Evolutionary conservation across 2,797 vertebrate genomes (phyloP).

Genomic region (Psittacula echo): DNA sequence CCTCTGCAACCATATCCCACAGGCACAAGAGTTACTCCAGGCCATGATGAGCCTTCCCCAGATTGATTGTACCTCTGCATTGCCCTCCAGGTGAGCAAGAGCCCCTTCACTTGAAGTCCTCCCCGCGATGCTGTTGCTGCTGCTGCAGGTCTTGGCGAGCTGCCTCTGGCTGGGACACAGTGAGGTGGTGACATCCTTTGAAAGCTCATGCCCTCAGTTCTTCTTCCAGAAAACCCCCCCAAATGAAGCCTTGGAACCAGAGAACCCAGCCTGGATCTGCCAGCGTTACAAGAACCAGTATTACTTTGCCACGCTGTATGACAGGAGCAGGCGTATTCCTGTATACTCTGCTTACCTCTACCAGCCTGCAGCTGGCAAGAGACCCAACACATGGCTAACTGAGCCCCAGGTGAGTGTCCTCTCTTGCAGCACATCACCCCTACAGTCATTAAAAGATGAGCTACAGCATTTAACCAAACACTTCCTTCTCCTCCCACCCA

Average conservation of each 20-base stretch:
- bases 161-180: not conserved
- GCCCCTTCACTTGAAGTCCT: not conserved
- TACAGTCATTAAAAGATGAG: not conserved
- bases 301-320: constrained; percentile 56
- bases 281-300: constrained; percentile 54
- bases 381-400: not conserved
- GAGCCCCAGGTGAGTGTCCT: constrained; percentile 40
- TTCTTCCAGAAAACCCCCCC: constrained; percentile 39
- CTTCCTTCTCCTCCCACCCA: not conserved
- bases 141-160: not conserved
- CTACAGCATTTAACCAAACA: not conserved
- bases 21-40: not conserved
- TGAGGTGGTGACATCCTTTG: constrained; percentile 36
- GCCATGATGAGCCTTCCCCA: not conserved
- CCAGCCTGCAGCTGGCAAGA: not conserved
- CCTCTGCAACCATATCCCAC: not conserved
- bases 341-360: constrained; percentile 42
- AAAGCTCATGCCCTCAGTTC: constrained; percentile 52
- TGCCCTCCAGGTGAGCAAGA: constrained; percentile 3
- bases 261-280: constrained; percentile 36
- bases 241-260: not conserved
- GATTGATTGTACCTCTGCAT: not conserved
- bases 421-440: not conserved
- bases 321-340: not conserved
- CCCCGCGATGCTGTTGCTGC: not conserved